Conservation (phyloP, 2,113 vertebrate genomes). For the Agelaius phoeniceus region DNA sequence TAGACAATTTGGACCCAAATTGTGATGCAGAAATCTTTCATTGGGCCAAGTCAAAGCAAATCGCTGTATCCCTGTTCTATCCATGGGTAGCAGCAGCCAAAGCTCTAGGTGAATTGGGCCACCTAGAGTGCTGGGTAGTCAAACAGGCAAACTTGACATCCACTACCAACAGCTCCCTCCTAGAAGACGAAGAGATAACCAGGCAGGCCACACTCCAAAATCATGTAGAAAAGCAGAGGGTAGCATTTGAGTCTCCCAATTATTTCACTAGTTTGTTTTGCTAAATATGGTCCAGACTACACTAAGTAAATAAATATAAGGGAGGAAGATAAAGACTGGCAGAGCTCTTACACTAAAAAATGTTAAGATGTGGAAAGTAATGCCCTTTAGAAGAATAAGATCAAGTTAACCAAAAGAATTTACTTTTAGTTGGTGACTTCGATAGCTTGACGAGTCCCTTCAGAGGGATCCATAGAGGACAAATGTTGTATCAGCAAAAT, state of each 20-base stretch:
- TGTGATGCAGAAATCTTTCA: too few relatives aligned
- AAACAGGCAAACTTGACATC: too few relatives aligned
- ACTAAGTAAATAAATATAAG: not conserved
- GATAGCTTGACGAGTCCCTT: not conserved
- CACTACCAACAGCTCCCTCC: too few relatives aligned
- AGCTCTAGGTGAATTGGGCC: too few relatives aligned
- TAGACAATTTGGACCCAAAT: too few relatives aligned
- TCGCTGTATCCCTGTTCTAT: too few relatives aligned
- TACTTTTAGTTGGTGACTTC: not conserved
- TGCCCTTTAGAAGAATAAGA: not conserved
- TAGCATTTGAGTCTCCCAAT: not conserved
- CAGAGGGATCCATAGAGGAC: not conserved
- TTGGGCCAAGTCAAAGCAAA: too few relatives aligned
- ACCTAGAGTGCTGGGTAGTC: too few relatives aligned
- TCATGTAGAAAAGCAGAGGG: not conserved
- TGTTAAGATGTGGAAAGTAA: not conserved
- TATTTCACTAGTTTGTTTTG: not conserved
- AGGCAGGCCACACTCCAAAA: too few relatives aligned
- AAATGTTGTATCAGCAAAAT: not conserved
- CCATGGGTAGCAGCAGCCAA: too few relatives aligned
- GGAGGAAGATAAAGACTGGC: not conserved
- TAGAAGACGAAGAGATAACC: too few relatives aligned
- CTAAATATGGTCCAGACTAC: not conserved
- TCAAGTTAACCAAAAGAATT: not conserved
- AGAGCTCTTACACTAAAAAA: not conserved